Conservation (phyloP, 1,140 invertebrate genomes). For the Megathymus violae region DNA sequence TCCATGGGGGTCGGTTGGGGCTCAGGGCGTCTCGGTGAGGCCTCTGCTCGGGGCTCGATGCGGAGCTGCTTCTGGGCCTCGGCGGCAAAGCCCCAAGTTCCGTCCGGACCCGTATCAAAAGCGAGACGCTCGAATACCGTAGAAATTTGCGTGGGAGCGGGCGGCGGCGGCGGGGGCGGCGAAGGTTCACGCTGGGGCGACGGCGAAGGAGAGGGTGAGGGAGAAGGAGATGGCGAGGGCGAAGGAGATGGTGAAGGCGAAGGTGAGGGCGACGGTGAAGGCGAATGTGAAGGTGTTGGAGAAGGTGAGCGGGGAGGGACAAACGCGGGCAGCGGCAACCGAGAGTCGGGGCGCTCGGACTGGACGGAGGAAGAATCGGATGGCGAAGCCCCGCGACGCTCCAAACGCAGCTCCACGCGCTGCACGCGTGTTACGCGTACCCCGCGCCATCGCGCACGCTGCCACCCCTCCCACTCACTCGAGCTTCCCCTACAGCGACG, state of each 20-base stretch:
- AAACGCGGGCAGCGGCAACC: no score
- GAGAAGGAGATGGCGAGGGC: no score
- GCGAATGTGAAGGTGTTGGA: no score
- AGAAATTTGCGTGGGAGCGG: conserved; percentile 55
- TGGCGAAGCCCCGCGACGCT: conserved; percentile 43
- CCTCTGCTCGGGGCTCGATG: conserved; percentile 27
- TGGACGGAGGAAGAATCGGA: no score
- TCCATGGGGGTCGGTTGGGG: no score
- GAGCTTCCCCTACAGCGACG: conserved; percentile 65
- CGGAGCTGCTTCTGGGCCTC: conserved; percentile 82
- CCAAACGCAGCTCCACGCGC: conserved; percentile 57
- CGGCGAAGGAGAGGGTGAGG: no score
- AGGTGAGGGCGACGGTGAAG: no score
- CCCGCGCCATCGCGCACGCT: conserved; percentile 54
- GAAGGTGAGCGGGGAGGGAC: no score
- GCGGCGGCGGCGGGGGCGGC: no score
- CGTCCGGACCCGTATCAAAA: conserved; percentile 73
- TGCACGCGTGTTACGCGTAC: conserved; percentile 65
- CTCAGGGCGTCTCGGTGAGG: conserved; percentile 53
- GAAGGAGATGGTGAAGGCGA: no score
- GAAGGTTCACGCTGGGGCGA: no score
- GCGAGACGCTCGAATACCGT: conserved; percentile 83
- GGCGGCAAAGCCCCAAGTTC: conserved; percentile 92
- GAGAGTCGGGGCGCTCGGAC: no score
- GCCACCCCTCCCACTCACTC: conserved; percentile 66